phyloP scores from a whole-genome alignment of 1,140 invertebrate species.

The Nephila pilipes region DNA sequence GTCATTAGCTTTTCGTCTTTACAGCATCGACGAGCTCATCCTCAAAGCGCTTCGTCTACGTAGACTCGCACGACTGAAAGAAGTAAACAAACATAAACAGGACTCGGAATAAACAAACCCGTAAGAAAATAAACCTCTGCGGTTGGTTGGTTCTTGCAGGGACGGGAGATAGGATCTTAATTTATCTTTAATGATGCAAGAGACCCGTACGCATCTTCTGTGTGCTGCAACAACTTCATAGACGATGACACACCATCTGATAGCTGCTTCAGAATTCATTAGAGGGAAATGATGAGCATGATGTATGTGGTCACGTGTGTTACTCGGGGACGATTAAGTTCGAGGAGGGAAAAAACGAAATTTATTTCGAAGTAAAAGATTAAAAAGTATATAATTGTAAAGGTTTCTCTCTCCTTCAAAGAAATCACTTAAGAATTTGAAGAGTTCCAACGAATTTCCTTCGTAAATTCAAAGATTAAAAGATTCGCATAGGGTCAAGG shows the following conservation, averaged over 20 bases:
- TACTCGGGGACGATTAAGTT: too few relatives aligned
- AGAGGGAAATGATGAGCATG: slow-evolving; percentile 21
- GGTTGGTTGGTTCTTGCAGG: not conserved
- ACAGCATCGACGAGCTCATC: not conserved
- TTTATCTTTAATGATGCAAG: slow-evolving; percentile 64
- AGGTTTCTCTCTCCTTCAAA: too few relatives aligned
- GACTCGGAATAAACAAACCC: not conserved
- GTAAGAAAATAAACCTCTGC: slow-evolving; percentile 9
- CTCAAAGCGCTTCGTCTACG: not conserved
- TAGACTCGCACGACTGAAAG: not conserved
- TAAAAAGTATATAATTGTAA: too few relatives aligned
- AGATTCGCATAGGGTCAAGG: too few relatives aligned
- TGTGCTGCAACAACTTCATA: not conserved
- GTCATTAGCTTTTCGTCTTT: not conserved
- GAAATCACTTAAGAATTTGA: too few relatives aligned
- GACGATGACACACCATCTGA: not conserved
- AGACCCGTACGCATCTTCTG: not conserved
- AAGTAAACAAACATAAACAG: not conserved
- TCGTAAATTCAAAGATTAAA: too few relatives aligned
- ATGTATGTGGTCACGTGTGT: slow-evolving; percentile 19
- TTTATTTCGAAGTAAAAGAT: too few relatives aligned
- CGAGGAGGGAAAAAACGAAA: too few relatives aligned
- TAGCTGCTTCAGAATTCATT: slow-evolving; percentile 29
- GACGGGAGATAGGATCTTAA: slow-evolving; percentile 50
- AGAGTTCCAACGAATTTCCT: too few relatives aligned